Evolutionary conservation across 2,888 invertebrate genomes (phyloP), one percentile per base, ranked within the genome.

Genomic region (Blastobasis lacticolella): DNA sequence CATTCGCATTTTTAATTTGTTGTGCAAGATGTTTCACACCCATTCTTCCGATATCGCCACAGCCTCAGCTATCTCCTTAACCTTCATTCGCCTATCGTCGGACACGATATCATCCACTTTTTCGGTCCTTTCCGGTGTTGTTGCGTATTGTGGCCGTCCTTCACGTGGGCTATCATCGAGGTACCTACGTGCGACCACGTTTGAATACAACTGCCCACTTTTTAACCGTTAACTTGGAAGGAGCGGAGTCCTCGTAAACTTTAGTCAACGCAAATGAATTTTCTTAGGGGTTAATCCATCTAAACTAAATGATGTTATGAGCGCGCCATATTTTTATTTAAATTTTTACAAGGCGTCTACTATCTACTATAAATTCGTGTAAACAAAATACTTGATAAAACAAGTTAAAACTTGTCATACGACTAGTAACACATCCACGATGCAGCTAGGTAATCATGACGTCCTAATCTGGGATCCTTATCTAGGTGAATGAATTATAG

Each of bases 361-460:
- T 10, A 6, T 41, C 41, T 67, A 68, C 64, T 60, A 62, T n/a
- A 52, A 45, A 40, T 57, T 59, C 58, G n/a, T 55, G 56, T 55
- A 43, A 57, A 56, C 53, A 50, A 49, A 42, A 59, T 51, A 61
- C 51, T 57, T 66, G 63, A 62, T 61, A 64, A 63, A 45, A 45
- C n/a, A 45, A 45, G 10, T 45, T n/a, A 45, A 45, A 45, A 45
- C 23, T 23, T 23, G 23, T 23, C 23, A 23, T 23, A 23, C 23
- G 23, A 23, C 23, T 23, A 23, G 3, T 23, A 3, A 23, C 23
- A 23, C 23, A 23, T 23, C 2, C 23, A 23, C 23, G 23, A 23
- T 23, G 23, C 23, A 23, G 2, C 2, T 23, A 23, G 1, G 23
- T 23, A 23, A 23, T 23, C 23, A 23, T 23, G 3, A 23, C 23